Conservation (phyloP, 2,888 invertebrate species). For the Ochropleura leucogaster region DNA sequence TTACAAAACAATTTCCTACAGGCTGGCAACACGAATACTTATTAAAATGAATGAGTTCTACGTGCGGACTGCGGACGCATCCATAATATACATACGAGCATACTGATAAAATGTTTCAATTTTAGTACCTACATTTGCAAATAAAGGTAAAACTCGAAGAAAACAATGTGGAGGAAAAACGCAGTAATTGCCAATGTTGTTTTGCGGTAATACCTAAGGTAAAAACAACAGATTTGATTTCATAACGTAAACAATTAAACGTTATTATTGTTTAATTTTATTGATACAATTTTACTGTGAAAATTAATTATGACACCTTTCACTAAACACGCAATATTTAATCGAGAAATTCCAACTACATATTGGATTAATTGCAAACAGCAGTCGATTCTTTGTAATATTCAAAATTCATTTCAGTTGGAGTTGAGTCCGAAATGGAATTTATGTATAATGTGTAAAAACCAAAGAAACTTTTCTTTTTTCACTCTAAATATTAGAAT, state of each 20-base stretch:
- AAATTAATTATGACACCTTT: conserved; percentile 28
- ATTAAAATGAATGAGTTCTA: conserved; percentile 48
- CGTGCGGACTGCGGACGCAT: conserved; percentile 19
- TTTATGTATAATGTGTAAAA: too few species aligned
- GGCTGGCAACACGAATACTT: conserved; percentile 40
- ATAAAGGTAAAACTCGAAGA: conserved; percentile 10
- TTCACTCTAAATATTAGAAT: neutral
- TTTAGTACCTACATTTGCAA: neutral
- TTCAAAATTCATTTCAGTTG: neutral
- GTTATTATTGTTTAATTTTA: neutral
- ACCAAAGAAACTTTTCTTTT: too few species aligned
- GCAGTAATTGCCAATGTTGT: neutral
- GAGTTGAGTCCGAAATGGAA: conserved; percentile 16
- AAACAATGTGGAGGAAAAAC: conserved; percentile 31
- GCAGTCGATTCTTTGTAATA: conserved; percentile 36
- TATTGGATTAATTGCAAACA: conserved; percentile 12
- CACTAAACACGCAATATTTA: conserved; percentile 20
- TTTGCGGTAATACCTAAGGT: conserved; percentile 1
- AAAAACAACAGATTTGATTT: conserved; percentile 25
- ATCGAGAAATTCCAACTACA: conserved; percentile 33
- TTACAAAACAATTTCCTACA: conserved; percentile 48
- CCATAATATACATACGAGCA: neutral
- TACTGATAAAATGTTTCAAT: conserved; percentile 10
- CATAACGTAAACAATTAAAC: conserved; percentile 27
- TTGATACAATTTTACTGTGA: conserved; percentile 6